A percentile compares a stretch with the other conserved stretches of the same genome.
Evolutionary conservation across 2,888 invertebrate species (phyloP).

Genomic region (Netelia fuscicornis): DNA sequence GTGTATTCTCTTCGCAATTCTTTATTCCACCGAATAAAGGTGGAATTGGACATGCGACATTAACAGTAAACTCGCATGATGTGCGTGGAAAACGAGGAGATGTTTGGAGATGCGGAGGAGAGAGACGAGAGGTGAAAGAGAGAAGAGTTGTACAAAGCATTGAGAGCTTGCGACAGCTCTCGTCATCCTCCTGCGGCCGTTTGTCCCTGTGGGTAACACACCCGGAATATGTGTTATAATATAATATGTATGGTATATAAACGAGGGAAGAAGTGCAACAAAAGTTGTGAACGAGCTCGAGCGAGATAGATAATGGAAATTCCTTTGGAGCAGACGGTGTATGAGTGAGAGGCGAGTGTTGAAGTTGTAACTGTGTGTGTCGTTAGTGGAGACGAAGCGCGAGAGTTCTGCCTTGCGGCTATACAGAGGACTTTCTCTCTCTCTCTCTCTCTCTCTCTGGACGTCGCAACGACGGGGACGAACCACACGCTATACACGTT

Average conservation of each 20-base stretch:
- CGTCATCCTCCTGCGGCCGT: constrained; percentile 56
- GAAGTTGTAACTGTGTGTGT: constrained; percentile 39
- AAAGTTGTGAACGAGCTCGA: constrained; percentile 55
- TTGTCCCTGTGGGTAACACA: constrained; percentile 57
- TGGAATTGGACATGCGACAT: constrained; percentile 61
- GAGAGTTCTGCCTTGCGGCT: constrained; percentile 42
- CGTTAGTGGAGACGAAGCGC: constrained; percentile 26
- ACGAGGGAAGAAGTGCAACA: constrained; percentile 47
- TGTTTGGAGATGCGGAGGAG: constrained; percentile 18
- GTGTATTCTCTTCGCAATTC: constrained; percentile 37
- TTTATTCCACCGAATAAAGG: constrained; percentile 66
- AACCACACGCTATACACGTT: constrained; percentile 60
- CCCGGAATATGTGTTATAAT: constrained; percentile 52
- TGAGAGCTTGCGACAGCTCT: constrained; percentile 58
- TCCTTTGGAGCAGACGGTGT: constrained; percentile 45
- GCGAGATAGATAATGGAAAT: constrained; percentile 60
- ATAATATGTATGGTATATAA: constrained; percentile 13
- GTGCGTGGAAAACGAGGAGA: constrained; percentile 46
- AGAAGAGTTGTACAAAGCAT: constrained; percentile 51
- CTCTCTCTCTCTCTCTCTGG: constrained; percentile 57
- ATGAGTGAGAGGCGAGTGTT: constrained; percentile 28
- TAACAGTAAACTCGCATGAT: constrained; percentile 54
- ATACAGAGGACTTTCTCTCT: constrained; percentile 10
- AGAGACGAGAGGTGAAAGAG: not conserved
- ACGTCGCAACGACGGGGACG: constrained; percentile 57